A percentile compares a stretch with the other conserved stretches of the same genome.
Conservation (phyloP, 2,113 vertebrate species). For the Phrynosoma blainvillii region DNA sequence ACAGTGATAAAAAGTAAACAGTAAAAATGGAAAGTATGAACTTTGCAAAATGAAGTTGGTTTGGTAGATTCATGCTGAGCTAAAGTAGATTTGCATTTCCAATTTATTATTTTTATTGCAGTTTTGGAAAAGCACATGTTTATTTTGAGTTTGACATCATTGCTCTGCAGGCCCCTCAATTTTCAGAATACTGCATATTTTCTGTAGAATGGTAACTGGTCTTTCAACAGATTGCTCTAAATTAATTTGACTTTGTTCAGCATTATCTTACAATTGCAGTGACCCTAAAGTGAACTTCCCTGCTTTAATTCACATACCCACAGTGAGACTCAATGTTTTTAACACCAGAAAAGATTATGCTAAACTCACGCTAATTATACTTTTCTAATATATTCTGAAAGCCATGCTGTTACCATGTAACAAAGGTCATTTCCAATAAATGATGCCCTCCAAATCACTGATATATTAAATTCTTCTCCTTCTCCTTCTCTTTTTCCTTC, state of each 20-base stretch:
- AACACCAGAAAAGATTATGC: slow-evolving; percentile 59
- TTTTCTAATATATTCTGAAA: slow-evolving; percentile 69
- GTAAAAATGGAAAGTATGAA: slow-evolving; percentile 18
- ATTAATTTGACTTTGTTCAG: slow-evolving; percentile 72
- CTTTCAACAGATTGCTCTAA: slow-evolving; percentile 58
- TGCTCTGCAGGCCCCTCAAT: slow-evolving; percentile 40
- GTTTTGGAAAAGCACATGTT: slow-evolving; percentile 45
- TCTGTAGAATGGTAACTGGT: slow-evolving; percentile 40
- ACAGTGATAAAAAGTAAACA: slow-evolving; percentile 21
- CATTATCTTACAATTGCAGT: slow-evolving; percentile 67
- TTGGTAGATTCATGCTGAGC: not conserved
- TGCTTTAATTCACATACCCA: slow-evolving; percentile 64
- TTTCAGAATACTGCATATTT: slow-evolving; percentile 57
- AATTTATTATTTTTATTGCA: slow-evolving; percentile 35
- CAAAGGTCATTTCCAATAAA: slow-evolving; percentile 65
- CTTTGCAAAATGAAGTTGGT: slow-evolving; percentile 26
- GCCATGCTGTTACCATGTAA: slow-evolving; percentile 71
- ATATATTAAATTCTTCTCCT: slow-evolving; percentile 38
- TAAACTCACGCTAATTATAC: slow-evolving; percentile 68
- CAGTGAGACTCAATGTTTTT: slow-evolving; percentile 56
- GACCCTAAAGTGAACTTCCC: slow-evolving; percentile 61
- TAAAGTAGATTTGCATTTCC: slow-evolving; percentile 37
- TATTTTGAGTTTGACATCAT: slow-evolving; percentile 59
- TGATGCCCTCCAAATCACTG: slow-evolving; percentile 55
- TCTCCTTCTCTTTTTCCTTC: no score